Conservation (phyloP, 2,797 vertebrate genomes). For the Cyclura pinguis region DNA sequence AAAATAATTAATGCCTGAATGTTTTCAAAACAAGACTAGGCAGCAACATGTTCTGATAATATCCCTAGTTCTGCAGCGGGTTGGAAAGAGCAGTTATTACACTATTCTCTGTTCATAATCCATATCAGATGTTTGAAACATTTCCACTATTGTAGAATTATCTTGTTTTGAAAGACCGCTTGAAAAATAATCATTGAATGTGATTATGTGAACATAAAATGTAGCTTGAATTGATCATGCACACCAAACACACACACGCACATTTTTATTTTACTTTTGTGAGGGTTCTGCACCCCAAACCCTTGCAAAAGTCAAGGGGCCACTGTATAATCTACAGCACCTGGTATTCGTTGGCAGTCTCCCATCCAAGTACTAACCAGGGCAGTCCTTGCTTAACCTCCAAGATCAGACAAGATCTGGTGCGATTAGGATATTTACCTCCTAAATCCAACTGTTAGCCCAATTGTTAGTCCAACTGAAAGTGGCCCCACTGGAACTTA, state of each 20-base stretch:
- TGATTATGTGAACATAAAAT: constrained; percentile 58
- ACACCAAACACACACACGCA: background rate
- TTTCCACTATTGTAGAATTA: constrained; percentile 68
- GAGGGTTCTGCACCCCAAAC: too few species aligned
- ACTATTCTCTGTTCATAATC: constrained; percentile 67
- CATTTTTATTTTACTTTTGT: too few species aligned
- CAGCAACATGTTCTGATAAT: constrained; percentile 69
- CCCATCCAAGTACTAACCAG: too few species aligned
- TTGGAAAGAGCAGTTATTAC: constrained; percentile 67
- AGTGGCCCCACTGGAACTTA: too few species aligned
- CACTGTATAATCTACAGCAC: too few species aligned
- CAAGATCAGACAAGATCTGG: too few species aligned
- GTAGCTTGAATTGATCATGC: constrained; percentile 61
- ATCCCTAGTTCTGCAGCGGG: constrained; percentile 64
- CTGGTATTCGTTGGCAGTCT: too few species aligned
- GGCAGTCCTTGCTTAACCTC: too few species aligned
- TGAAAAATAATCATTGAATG: constrained; percentile 65
- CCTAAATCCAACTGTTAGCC: too few species aligned
- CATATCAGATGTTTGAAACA: constrained; percentile 74
- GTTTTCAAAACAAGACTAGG: constrained; percentile 12
- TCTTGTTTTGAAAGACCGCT: constrained; percentile 68
- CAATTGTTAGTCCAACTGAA: too few species aligned
- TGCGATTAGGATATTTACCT: too few species aligned
- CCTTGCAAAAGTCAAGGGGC: too few species aligned
- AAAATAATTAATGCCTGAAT: background rate